phyloP scores from a whole-genome alignment of 2,797 vertebrate species.

The Tenualosa thibaudeaui region DNA sequence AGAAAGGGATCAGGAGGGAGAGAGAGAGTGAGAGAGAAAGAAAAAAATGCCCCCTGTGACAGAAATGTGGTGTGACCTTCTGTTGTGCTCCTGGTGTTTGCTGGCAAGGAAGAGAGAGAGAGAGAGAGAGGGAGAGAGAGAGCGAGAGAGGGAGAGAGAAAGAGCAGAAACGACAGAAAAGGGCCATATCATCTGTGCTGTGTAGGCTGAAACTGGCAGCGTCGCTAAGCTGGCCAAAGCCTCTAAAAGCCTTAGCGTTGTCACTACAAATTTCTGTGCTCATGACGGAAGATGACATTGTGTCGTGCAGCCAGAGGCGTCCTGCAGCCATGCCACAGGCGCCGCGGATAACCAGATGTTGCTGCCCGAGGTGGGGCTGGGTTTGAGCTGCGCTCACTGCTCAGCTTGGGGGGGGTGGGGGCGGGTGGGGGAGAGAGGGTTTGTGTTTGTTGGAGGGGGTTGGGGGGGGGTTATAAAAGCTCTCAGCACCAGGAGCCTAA shows the following conservation, averaged over 20 bases:
- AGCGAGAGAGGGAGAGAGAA: slow-evolving; percentile 6
- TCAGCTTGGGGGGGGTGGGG: slow-evolving; percentile 38
- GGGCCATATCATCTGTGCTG: slow-evolving; percentile 57
- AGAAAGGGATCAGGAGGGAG: slow-evolving; percentile 9
- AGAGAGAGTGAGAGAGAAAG: slow-evolving; percentile 11
- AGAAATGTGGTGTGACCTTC: slow-evolving; percentile 36
- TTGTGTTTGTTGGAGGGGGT: neutral
- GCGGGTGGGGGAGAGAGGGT: slow-evolving; percentile 48
- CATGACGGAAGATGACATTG: slow-evolving; percentile 81
- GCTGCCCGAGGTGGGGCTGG: slow-evolving; percentile 69
- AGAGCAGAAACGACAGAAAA: slow-evolving; percentile 26
- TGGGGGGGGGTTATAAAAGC: slow-evolving; percentile 68
- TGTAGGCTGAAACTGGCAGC: slow-evolving; percentile 55
- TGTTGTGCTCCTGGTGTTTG: slow-evolving; percentile 46
- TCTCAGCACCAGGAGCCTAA: slow-evolving; percentile 72
- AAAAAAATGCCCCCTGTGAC: slow-evolving; percentile 13
- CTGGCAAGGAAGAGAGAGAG: slow-evolving; percentile 46
- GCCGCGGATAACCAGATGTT: slow-evolving; percentile 81
- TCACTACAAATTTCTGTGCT: slow-evolving; percentile 81
- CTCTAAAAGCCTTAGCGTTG: slow-evolving; percentile 70
- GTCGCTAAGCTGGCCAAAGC: slow-evolving; percentile 60
- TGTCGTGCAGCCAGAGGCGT: slow-evolving; percentile 75
- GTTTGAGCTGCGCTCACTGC: slow-evolving; percentile 32
- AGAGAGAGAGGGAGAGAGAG: slow-evolving; percentile 25
- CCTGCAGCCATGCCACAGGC: slow-evolving; percentile 78